Base-by-base conservation (phyloP, 2,797 vertebrate genomes). In the Sorex maritimensis region DNA sequence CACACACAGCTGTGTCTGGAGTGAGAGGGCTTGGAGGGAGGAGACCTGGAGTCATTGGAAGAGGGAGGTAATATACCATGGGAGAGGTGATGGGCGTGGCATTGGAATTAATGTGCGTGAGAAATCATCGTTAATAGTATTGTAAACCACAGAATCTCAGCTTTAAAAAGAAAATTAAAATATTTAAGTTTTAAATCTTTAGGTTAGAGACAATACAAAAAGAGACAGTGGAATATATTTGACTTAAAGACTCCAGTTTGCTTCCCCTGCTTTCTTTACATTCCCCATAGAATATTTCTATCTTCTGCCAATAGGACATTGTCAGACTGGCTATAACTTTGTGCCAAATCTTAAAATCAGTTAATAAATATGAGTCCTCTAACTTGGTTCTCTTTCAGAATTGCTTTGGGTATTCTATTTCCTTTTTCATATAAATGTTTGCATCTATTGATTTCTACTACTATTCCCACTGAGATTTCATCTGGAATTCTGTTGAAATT, bases 381-480 rank as follows among this genome's bases (percentile, higher is more conserved):
- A 83, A 49, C 38, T 92, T 86, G 30, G 30, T 69, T 65, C 24
- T 83, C 24, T 77, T 85, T 77, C 19, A 38, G 44, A 78, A 44
- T 69, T 78, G 24, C 44, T 82, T 91, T 74, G 21, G 11, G 55
- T 92, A 15, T 73, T 86, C 73, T 81, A 69, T 65, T 79, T 68
- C 41, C 46, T 44, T 86, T 88, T 82, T 26, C 26, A 21, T 83
- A 46, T 78, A 68, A 24, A 65, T 84, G 82, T 93, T 88, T 82
- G 28, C 80, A 81, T 84, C 46, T 83, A 30, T 52, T 92, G 75
- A 75, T 34, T 83, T 94, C 58, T 88, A 30, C 24, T 17, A 46
- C 80, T 89, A 80, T 9, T 84, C 13, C 44, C 86, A n/a, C 67
- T 93, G 30, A 4, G 38, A 84, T 83, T 90, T 71, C 90, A 26